Conservation (phyloP, 30 jellyfish, hydroid and myxozoan genomes). For the Cassiopea xamachana region DNA sequence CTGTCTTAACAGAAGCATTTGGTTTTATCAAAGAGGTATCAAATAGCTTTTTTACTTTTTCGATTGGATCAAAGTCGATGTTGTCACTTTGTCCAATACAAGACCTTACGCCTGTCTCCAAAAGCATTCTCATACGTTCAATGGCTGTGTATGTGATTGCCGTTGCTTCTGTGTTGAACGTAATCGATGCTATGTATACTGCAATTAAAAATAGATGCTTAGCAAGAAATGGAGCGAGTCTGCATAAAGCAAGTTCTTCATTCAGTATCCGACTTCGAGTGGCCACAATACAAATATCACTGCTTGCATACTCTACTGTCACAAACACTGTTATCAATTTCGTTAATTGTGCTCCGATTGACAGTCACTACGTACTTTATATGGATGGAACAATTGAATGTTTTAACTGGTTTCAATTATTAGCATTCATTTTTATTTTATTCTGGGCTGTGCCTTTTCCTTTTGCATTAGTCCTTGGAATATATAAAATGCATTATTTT, state of each 20-base stretch:
- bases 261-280: slow-evolving; percentile 89
- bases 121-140: slow-evolving; percentile 77
- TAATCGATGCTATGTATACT: neutral
- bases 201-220: neutral
- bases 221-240: neutral
- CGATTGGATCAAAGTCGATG: slow-evolving; percentile 69
- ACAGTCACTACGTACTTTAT: slow-evolving; percentile 66
- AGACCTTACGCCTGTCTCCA: slow-evolving; percentile 84
- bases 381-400: slow-evolving; percentile 93
- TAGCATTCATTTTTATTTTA: slow-evolving; percentile 45
- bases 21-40: slow-evolving; percentile 68
- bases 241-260: neutral
- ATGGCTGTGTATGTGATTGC: slow-evolving; percentile 80
- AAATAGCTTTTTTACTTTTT: slow-evolving; percentile 88
- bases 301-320: slow-evolving; percentile 89
- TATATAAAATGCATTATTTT: slow-evolving; percentile 40
- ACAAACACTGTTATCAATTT: slow-evolving; percentile 75
- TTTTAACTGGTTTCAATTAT: slow-evolving; percentile 88
- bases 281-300: slow-evolving; percentile 83
- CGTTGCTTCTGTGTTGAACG: slow-evolving; percentile 59
- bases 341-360: slow-evolving; percentile 86
- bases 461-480: slow-evolving; percentile 67
- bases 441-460: slow-evolving; percentile 96
- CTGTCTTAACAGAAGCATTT: slow-evolving; percentile 54
- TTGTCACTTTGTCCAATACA: slow-evolving; percentile 81